Evolutionary conservation across 2,797 vertebrate species (phyloP).

Genomic region (Heteromormyrus szaboi): DNA sequence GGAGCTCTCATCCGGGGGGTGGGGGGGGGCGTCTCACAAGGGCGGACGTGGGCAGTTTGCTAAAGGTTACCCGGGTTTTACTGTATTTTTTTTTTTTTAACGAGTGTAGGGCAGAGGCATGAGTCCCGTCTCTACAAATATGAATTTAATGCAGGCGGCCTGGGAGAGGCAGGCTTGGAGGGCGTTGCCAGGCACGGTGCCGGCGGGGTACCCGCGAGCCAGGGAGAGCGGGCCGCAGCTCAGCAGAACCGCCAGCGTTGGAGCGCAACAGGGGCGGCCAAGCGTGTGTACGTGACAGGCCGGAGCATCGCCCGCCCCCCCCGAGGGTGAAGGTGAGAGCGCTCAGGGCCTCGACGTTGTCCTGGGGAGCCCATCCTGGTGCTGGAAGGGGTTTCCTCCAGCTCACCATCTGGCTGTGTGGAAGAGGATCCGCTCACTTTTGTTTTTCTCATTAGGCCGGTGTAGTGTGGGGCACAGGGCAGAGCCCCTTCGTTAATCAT

Average conservation of each 20-base stretch:
- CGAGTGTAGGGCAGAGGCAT: neutral
- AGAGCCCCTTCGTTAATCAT: neutral
- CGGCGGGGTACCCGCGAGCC: neutral
- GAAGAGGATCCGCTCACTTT: neutral
- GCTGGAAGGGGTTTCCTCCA: neutral
- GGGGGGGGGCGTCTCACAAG: neutral
- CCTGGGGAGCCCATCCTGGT: neutral
- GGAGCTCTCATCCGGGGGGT: neutral
- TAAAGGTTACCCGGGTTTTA: conserved; percentile 8
- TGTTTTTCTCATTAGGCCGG: neutral
- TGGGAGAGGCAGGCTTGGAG: neutral
- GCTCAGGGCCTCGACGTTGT: neutral
- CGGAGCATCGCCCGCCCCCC: neutral
- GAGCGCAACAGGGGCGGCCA: too few relatives aligned
- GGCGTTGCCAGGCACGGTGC: neutral
- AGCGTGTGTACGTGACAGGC: neutral
- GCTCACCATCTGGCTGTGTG: neutral
- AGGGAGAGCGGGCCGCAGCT: too few relatives aligned
- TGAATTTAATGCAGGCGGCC: neutral
- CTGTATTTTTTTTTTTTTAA: neutral
- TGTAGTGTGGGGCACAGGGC: neutral
- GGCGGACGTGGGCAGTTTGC: neutral
- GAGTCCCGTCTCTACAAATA: neutral
- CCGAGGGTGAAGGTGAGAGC: neutral
- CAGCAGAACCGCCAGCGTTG: neutral